Base-by-base conservation (phyloP, 2,888 invertebrate genomes). In the Melanargia galathea region DNA sequence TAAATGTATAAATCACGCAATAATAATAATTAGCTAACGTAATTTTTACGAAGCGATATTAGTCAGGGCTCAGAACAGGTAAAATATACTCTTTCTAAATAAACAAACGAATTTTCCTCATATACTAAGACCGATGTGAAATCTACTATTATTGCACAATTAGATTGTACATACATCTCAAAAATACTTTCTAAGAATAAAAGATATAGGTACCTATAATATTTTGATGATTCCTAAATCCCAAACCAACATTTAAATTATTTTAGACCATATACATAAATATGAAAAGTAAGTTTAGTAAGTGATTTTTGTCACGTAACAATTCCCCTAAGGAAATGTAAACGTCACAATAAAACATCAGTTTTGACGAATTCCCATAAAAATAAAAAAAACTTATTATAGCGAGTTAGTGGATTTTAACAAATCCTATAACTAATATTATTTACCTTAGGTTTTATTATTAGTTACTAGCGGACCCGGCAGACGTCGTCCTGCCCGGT, bases 1-100 rank as follows among this genome's bases (percentile, higher is more conserved):
- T 52, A 20, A 48, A 55, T 20, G 20, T 38, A 22, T 38, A 10
- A 57, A 55, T 43, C 38, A 55, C 3, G 55, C 55, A 40, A 26
- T 45, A 57, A 57, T 10, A 35, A 11, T 8, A 57, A 57, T 57
- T 43, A 56, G 26, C 16, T 46, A 60, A 45, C 57, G 64, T 61
- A 57, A 61, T 52, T 61, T 64, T 60, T 54, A 46, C 33, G 33
- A 13, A 63, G 38, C 62, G 45, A 55, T 38, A 33, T 57, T 62
- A 57, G 56, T 57, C 62, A 62, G 20, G 60, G 54, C 64, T 56
- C 40, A 62, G 56, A 62, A 60, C 64, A 60, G 60, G 66, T 64
- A 66, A 64, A 61, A 57, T 52, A 35, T 40, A 43, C 30, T 54
- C 20, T 56, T 62, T 56, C 40, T 49, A 24, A 30, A 30, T 56